Base-by-base conservation (phyloP, 2,113 vertebrate species). In the Psettodes erumei region DNA sequence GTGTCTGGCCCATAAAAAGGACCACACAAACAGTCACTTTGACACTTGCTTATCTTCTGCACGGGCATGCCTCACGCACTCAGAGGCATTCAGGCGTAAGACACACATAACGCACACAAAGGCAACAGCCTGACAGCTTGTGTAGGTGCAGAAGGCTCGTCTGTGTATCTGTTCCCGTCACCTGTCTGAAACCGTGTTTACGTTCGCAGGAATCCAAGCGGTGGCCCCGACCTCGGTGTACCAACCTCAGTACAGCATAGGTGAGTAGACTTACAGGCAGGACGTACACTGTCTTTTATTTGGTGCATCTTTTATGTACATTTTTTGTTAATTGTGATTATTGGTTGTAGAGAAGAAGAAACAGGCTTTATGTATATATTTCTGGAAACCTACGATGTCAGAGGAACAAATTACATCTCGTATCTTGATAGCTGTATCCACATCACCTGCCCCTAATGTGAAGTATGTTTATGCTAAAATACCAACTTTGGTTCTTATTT, bases 231-330 rank as follows among this genome's bases (percentile, higher is more conserved):
- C 94, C 1, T 93, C 94, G 0, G 78, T 89, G 21, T 95, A 77
- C 87, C 93, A 94, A 58, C 87, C 93, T 51, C 94, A 95, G 35
- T 94, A 94, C 91, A 92, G 91, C 89, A 92, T 93, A 43, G 93
- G 94, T 95, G 67, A 83, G 91, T 30, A 5, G 3, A 64, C 48
- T 1, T 13, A 23, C 8, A 1, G 0, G 18, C 23, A 7, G 25
- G 23, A n/a, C 27, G 5, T 0, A 13, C 16, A 28, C 18, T 56
- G 5, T 56, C 21, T 12, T 33, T 56, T n/a, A 40, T 37, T 40
- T 40, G 5, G n/a, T n/a, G n/a, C n/a, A 27, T 11, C 21, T 27
- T 1, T 13, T 23, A 10, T 21, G 4, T n/a, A 0, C 9, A 4
- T 25, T n/a, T n/a, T n/a, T n/a, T n/a, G n/a, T n/a, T n/a, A n/a